phyloP scores from a whole-genome alignment of 2,113 vertebrate species.

The Piprites chloris region DNA sequence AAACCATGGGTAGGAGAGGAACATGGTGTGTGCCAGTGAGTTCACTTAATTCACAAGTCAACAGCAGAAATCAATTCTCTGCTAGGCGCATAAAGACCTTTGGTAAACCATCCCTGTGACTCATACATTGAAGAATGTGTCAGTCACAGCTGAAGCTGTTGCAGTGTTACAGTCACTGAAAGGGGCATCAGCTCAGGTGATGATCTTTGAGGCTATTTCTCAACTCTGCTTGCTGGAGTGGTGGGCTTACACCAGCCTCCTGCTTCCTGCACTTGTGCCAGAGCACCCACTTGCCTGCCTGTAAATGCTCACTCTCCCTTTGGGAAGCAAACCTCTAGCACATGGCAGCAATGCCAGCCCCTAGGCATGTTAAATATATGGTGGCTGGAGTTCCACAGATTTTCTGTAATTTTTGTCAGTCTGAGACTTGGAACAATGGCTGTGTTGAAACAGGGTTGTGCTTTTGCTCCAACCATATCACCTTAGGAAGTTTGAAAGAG shows the following conservation, averaged over 20 bases:
- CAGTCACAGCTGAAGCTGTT: neutral
- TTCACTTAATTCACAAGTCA: neutral
- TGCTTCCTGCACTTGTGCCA: neutral
- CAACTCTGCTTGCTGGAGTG: neutral
- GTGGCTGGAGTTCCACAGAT: neutral
- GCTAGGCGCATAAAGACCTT: neutral
- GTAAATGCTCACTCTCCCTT: neutral
- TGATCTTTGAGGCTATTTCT: neutral
- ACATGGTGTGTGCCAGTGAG: neutral
- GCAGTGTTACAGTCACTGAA: neutral
- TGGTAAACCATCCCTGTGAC: neutral
- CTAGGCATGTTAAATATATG: neutral
- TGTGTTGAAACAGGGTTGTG: neutral
- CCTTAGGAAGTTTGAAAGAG: neutral
- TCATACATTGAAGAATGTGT: neutral
- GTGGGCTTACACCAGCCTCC: neutral
- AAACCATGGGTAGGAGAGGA: neutral
- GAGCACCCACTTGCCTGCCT: fast-evolving
- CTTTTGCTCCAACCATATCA: neutral
- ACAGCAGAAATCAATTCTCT: neutral
- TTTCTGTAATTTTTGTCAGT: neutral
- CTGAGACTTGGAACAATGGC: neutral
- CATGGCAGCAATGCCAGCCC: neutral
- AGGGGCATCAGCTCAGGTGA: neutral
- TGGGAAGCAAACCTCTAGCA: neutral